Evolutionary conservation across 2,888 invertebrate species (phyloP).

Genomic region (Sclerodermus sp.): DNA sequence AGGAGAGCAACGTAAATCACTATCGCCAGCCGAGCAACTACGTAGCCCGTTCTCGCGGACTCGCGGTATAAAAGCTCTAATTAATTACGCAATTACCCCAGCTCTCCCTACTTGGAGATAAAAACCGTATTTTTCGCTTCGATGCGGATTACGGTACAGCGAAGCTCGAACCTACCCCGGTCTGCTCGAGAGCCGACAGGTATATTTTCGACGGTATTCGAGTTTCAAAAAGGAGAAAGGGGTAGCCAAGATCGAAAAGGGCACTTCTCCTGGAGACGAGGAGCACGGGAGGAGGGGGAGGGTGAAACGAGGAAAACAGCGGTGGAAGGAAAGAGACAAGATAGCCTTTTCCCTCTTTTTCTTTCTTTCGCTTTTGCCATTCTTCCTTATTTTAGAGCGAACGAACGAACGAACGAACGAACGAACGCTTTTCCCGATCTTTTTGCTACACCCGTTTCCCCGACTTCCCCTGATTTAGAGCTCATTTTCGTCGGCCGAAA

Average conservation of each 20-base stretch:
- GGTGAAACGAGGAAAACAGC: neutral
- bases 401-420: too few relatives aligned
- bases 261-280: too few relatives aligned
- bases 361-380: neutral
- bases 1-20: conserved; percentile 36
- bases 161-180: neutral
- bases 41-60: conserved; percentile 14
- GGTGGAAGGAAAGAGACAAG: neutral
- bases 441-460: conserved; percentile 32
- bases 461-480: conserved; percentile 33
- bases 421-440: conserved; percentile 14
- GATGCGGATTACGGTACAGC: conserved; percentile 33
- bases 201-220: neutral
- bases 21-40: conserved; percentile 33
- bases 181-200: neutral
- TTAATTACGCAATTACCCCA: conserved; percentile 52
- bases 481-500: conserved; percentile 43
- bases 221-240: too few relatives aligned
- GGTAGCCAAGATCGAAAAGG: too few relatives aligned
- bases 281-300: neutral
- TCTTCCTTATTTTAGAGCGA: conserved; percentile 7
- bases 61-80: conserved; percentile 43
- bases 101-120: conserved; percentile 33
- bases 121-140: conserved; percentile 46
- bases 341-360: conserved; percentile 9